A percentile compares a stretch with the other conserved stretches of the same genome.
Evolutionary conservation across 1,140 invertebrate species (phyloP).

Genomic region (Aplysia californica): DNA sequence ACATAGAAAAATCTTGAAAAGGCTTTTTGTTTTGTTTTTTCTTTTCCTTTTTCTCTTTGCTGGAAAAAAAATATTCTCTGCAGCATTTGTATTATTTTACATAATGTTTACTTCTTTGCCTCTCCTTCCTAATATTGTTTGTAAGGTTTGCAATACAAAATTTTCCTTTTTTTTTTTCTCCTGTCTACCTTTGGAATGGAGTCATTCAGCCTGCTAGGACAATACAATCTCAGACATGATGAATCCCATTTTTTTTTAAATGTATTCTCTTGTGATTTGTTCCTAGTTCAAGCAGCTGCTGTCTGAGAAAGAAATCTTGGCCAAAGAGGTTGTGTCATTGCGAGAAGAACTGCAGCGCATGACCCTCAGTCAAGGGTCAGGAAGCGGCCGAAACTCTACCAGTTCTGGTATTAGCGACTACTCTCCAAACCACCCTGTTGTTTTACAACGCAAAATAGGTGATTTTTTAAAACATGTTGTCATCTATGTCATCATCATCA

Average conservation of each 20-base stretch:
- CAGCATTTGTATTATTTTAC: too few species aligned
- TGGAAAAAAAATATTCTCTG: neutral
- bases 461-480: neutral
- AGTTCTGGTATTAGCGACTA: constrained; percentile 38
- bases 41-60: neutral
- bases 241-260: neutral
- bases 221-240: neutral
- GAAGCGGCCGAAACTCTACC: neutral
- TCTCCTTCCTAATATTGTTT: too few species aligned
- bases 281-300: constrained; percentile 40
- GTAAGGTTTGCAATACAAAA: neutral
- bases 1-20: neutral
- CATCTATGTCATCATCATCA: neutral
- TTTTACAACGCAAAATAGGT: constrained; percentile 61
- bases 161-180: neutral
- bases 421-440: constrained; percentile 49
- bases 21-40: neutral
- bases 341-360: constrained; percentile 43
- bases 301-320: constrained; percentile 57
- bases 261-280: neutral
- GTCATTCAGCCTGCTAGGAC: neutral
- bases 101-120: too few species aligned
- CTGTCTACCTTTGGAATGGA: neutral
- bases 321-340: constrained; percentile 50
- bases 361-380: neutral